These are phyloP conservation scores for Heliconius sara DNA, from an alignment of 2,888 invertebrate genomes.

Conservation along the genomic window DNA sequence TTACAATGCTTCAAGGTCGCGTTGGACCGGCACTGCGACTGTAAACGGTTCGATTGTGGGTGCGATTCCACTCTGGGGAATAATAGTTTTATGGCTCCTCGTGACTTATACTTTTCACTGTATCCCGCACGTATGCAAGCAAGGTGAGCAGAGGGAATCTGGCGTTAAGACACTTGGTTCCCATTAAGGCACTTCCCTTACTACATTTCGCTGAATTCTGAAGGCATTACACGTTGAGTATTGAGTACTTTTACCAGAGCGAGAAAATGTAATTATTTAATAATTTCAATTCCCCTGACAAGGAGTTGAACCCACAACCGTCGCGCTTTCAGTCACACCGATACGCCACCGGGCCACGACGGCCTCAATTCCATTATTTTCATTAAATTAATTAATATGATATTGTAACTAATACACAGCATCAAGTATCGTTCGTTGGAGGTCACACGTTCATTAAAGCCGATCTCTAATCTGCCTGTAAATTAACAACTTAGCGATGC, in stretches of 20 bases:
- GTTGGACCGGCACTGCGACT: background rate
- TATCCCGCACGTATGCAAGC: background rate
- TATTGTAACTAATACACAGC: constrained; percentile 4
- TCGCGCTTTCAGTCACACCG: background rate
- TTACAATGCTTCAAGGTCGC: background rate
- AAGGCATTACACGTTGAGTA: background rate
- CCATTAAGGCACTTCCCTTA: background rate
- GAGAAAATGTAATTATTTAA: background rate
- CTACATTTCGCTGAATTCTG: background rate
- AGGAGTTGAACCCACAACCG: background rate
- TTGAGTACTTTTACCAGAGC: background rate
- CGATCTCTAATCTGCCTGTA: background rate
- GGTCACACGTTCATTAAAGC: background rate
- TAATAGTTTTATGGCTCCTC: background rate
- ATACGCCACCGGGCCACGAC: background rate
- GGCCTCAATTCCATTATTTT: background rate
- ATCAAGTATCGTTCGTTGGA: background rate
- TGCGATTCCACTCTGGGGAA: no score
- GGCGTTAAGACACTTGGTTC: background rate
- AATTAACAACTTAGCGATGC: constrained; percentile 12
- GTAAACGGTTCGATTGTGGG: no score
- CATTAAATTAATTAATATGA: background rate
- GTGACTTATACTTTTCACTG: background rate
- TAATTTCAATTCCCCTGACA: background rate
- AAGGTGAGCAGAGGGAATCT: background rate